Percentiles rank a stretch among this genome's conserved stretches.
phyloP scores from a whole-genome alignment of 2,113 vertebrate genomes.

The Anolis sagrei region DNA sequence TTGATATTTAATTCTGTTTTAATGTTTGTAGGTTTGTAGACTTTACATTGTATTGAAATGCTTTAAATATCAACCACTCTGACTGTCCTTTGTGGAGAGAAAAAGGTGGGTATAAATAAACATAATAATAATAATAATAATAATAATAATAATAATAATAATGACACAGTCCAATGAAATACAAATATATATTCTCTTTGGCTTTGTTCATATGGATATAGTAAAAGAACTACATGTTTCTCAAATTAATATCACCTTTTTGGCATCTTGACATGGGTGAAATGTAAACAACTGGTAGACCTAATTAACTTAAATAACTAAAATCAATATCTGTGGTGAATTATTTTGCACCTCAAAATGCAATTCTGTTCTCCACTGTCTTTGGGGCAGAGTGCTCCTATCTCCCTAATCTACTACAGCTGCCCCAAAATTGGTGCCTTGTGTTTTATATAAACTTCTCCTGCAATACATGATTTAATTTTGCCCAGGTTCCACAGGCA shows the following conservation, averaged over 20 bases:
- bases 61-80: too few species aligned
- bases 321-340: background rate
- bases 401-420: background rate
- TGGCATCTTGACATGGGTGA: background rate
- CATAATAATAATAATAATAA: too few species aligned
- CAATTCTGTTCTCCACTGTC: slow-evolving; percentile 6
- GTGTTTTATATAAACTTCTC: slow-evolving; percentile 30
- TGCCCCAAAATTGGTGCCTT: slow-evolving; percentile 9
- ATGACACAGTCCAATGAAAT: background rate
- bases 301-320: background rate
- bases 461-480: slow-evolving; percentile 31
- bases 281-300: background rate
- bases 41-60: too few species aligned
- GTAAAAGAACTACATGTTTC: background rate
- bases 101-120: too few species aligned
- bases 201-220: background rate
- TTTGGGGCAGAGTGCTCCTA: background rate
- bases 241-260: slow-evolving; percentile 1
- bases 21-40: too few species aligned
- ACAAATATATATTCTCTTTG: background rate
- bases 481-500: slow-evolving; percentile 14
- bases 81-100: too few species aligned
- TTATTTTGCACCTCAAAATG: background rate
- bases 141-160: too few species aligned
- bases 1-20: too few species aligned